Evolutionary conservation across 2,888 invertebrate genomes (phyloP).

Genomic region (Carcina quercana): DNA sequence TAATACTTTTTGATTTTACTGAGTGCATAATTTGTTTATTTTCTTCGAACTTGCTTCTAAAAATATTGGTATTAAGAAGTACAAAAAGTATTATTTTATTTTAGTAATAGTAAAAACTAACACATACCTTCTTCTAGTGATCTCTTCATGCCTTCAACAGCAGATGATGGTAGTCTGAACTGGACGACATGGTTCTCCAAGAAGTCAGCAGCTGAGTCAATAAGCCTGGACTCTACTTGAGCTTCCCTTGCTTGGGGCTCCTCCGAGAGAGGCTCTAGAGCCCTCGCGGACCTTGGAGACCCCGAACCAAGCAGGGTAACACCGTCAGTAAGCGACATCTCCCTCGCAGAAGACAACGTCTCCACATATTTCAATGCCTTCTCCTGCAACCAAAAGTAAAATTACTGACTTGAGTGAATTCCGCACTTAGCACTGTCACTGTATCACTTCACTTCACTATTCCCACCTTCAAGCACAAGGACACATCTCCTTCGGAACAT

Average conservation of each 20-base stretch:
- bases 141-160: conserved; percentile 83
- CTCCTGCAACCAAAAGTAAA: conserved; percentile 75
- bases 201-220: conserved; percentile 85
- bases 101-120: conserved; percentile 1
- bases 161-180: conserved; percentile 83
- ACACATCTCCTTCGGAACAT: conserved; percentile 80
- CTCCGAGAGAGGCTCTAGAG: conserved; percentile 78
- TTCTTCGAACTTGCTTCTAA: too few species aligned
- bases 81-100: too few species aligned
- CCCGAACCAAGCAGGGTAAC: conserved; percentile 68
- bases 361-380: conserved; percentile 82
- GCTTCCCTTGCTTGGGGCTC: conserved; percentile 83
- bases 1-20: too few species aligned
- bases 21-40: too few species aligned
- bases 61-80: too few species aligned
- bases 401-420: conserved; percentile 34
- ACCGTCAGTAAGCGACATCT: conserved; percentile 76
- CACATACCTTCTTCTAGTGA: conserved; percentile 85
- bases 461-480: conserved; percentile 81
- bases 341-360: conserved; percentile 63
- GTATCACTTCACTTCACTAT: conserved; percentile 26
- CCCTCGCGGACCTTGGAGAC: conserved; percentile 74
- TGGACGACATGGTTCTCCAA: conserved; percentile 87
- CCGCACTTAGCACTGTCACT: conserved; percentile 27
- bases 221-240: conserved; percentile 81